Evolutionary conservation across 2,888 invertebrate species (phyloP), one percentile per base, ranked within the genome.

Genomic region (Cephonodes hylas): DNA sequence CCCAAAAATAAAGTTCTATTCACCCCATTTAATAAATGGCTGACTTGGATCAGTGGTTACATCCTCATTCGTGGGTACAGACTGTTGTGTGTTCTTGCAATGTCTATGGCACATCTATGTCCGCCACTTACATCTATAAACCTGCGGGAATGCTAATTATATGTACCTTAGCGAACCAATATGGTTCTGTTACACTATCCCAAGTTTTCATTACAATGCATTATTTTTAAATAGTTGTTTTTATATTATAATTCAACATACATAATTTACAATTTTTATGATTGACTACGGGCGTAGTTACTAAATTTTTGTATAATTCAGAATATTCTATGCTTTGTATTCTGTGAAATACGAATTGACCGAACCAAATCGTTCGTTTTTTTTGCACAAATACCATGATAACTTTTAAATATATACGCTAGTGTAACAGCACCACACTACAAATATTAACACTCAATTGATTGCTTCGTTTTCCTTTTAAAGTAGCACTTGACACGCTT

Each of bases 391-490:
- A n/a, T n/a, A n/a, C n/a, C n/a, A n/a, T n/a, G n/a, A n/a, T n/a
- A n/a, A n/a, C n/a, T n/a, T n/a, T n/a, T n/a, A n/a, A n/a, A n/a
- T 1, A 13, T 10, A 10, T 18, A 20, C 10, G 4, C 27, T 27
- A 0, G 20, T 10, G 18, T 27, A 53, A 53, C 53, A 31, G 31
- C 27, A 31, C 31, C 31, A 18, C 53, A 10, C 7, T 2, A 15
- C 8, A 8, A 53, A 53, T 53, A 67, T 70, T 77, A 77, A 77
- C 66, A 67, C 80, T 82, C 83, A 76, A 73, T 83, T 81, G 72
- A 84, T 85, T 85, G 85, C 84, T 86, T 84, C 74, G 65, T 74
- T 79, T 84, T 77, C 74, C 65, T 69, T 69, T 65, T 73, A 73
- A 77, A 72, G 76, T 77, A 83, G 79, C 81, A 83, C 80, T 82